phyloP scores from a whole-genome alignment of 37 sponge, comb jelly and placozoan species.

The Chondrosia reniformis region DNA sequence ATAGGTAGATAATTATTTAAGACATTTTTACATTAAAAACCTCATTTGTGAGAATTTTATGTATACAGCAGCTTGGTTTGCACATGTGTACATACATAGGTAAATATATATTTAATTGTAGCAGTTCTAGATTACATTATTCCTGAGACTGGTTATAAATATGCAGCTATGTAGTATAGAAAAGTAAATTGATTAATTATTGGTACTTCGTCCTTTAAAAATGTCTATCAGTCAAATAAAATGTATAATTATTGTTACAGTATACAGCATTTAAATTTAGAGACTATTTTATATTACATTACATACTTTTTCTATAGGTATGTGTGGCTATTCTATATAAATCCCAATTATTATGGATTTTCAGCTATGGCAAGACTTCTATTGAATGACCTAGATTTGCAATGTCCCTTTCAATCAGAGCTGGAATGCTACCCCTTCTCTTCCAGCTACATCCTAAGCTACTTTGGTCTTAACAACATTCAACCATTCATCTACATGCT shows the following conservation, averaged over 20 bases:
- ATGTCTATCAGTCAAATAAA: too few species aligned
- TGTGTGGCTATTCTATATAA: slow-evolving; percentile 72
- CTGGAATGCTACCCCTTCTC: slow-evolving; percentile 68
- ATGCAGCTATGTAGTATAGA: too few species aligned
- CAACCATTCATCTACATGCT: slow-evolving; percentile 65
- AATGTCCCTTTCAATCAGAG: slow-evolving; percentile 42
- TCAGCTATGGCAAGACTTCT: slow-evolving; percentile 55
- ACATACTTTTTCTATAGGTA: slow-evolving; percentile 28
- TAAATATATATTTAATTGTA: neutral
- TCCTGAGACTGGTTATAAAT: too few species aligned
- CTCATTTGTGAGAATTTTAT: too few species aligned
- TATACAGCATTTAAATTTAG: too few species aligned
- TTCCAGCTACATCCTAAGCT: slow-evolving; percentile 43
- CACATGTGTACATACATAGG: neutral
- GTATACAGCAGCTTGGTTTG: neutral
- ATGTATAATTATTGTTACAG: too few species aligned
- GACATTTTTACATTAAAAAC: too few species aligned
- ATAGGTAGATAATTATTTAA: too few species aligned
- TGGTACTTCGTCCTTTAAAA: too few species aligned
- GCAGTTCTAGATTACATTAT: too few species aligned
- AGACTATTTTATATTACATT: too few species aligned
- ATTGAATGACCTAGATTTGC: slow-evolving; percentile 34
- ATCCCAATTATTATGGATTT: slow-evolving; percentile 88
- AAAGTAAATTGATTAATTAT: too few species aligned
- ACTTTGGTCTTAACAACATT: slow-evolving; percentile 57